Conservation (phyloP, 2,888 invertebrate species). For the Caenorhabditis afra region DNA sequence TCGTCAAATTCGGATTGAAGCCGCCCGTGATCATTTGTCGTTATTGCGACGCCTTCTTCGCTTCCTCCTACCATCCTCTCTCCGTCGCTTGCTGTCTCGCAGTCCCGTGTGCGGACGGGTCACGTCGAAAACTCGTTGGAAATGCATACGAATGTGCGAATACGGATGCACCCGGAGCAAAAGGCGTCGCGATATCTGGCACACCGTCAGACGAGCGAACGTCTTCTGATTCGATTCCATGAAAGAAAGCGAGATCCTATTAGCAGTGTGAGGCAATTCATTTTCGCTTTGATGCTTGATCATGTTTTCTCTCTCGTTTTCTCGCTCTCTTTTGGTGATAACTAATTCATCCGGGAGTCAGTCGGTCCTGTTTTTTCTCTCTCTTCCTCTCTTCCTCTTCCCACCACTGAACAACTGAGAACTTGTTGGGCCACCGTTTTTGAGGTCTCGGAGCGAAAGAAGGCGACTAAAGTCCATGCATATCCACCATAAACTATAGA, state of each 20-base stretch:
- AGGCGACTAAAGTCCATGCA: too few relatives aligned
- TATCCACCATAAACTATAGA: too few relatives aligned
- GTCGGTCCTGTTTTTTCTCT: background rate
- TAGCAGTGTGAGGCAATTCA: background rate
- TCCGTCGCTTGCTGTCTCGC: too few relatives aligned
- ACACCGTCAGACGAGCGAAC: background rate
- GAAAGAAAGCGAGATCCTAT: too few relatives aligned
- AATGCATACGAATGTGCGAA: conserved; percentile 56
- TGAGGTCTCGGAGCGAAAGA: too few relatives aligned
- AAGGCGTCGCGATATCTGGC: background rate
- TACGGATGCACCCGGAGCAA: conserved; percentile 12
- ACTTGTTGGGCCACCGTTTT: background rate
- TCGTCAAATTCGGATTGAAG: background rate
- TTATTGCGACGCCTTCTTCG: too few relatives aligned
- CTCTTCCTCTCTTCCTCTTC: background rate
- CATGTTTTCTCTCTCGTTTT: background rate
- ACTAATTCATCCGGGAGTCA: background rate
- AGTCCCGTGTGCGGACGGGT: too few relatives aligned
- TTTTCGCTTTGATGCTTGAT: background rate
- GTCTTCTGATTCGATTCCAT: too few relatives aligned
- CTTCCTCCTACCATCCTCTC: too few relatives aligned
- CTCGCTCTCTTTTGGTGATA: background rate
- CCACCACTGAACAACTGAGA: background rate
- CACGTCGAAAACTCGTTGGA: conserved; percentile 26
- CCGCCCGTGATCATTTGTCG: background rate